Evolutionary conservation across 2,888 invertebrate genomes (phyloP), one percentile per base, ranked within the genome.

Genomic region (Beris morrisii): DNA sequence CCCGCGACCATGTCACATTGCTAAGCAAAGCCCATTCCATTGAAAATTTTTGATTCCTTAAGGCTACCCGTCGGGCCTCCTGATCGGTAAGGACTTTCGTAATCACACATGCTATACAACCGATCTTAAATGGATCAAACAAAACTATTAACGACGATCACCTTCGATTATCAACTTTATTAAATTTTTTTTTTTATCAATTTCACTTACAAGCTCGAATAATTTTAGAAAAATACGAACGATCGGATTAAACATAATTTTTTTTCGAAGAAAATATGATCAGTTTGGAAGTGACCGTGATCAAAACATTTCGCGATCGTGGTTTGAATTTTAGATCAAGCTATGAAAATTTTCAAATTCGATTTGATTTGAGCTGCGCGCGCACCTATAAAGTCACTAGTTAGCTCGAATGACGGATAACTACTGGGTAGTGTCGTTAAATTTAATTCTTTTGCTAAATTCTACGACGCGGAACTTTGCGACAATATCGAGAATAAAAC

Each of bases 81-180:
- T 68, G 59, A 67, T 73, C 73, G 1, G 73, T 72, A 32, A 71
- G 57, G 31, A 68, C 53, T 64, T 73, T 73, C 12, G 67, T 66
- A 5, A 71, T 52, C 5, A 73, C 66, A 69, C 73, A 73, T 31
- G 71, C 72, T 38, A 72, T 65, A 45, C 73, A 73, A 28, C 71
- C 72, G n/a, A 71, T 31, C 73, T 73, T 55, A 13, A 64, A 28
- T 32, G n/a, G 43, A 43, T 46, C 13, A 43, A 32, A 22, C n/a
- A 7, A 53, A 28, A 54, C 12, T 9, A 45, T 11, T 50, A 11
- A 52, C 15, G 4, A 13, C 6, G 15, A 56, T 56, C 31, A 13
- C 12, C 13, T n/a, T 15, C 11, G 43, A n/a, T 53, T 22, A 50
- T 22, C 12, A 46, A 22, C 55, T 43, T 30, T 56, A 50, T 53